Base-by-base conservation (phyloP, 2,888 invertebrate species). In the Helleia helle region DNA sequence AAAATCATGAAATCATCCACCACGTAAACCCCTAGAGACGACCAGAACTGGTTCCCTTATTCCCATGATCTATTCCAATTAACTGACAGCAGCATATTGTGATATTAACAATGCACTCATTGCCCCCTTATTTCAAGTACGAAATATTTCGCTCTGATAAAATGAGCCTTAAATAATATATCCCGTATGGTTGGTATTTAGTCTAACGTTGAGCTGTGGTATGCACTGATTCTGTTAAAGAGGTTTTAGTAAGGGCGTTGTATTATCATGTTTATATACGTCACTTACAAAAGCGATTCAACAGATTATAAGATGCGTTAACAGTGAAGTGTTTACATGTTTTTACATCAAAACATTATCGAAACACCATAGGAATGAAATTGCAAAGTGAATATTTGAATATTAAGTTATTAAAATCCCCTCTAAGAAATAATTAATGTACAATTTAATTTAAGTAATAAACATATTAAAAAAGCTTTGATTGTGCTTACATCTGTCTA, bases 51-150 rank as follows among this genome's bases (percentile, higher is more conserved):
- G 64, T 66, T 71, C 74, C 70, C 75, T 75, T 62, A 75, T 81
- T 84, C 84, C 83, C 83, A 84, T 83, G 81, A 84, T 84, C 84
- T 84, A 84, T 84, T 83, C 83, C 83, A 84, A 84, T 84, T 83
- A 84, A 84, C 79, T 84, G 84, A 84, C 84, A 84, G 81, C 69
- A 65, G 71, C 84, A 81, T 84, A 83, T 83, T 81, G 83, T 83
- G 67, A 73, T 79, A 80, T 71, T 79, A 84, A 77, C 83, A 83
- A 83, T 77, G 60, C 69, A 59, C 58, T 65, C 58, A 48, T 58
- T 56, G 55, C 58, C 61, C 75, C 73, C 63, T 66, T 54, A 51
- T 54, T 58, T 58, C 59, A 52, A 56, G 38, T 26, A 36, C 31
- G 17, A 4, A 14, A 36, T 15, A 40, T n/a, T n/a, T 40, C 39